phyloP scores from a whole-genome alignment of 2,113 vertebrate genomes.

The Phocoena sinus region DNA sequence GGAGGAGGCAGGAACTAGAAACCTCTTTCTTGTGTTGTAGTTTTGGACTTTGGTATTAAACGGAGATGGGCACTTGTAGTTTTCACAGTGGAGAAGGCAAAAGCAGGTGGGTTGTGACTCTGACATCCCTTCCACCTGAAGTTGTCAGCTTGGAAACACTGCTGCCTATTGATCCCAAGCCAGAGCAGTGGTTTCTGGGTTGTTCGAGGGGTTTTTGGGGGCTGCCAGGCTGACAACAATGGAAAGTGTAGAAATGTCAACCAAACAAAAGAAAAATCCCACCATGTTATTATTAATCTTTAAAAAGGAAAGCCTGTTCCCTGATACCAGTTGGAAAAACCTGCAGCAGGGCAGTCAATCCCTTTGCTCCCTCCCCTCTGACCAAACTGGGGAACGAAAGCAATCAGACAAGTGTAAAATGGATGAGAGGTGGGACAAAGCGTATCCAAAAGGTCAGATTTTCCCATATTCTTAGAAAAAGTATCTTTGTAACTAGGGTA shows the following conservation, averaged over 20 bases:
- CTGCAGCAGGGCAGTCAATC: rapidly evolving
- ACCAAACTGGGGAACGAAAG: neutral
- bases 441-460: neutral
- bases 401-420: neutral
- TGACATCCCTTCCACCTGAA: neutral
- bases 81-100: conserved; percentile 41
- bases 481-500: neutral
- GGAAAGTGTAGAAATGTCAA: conserved; percentile 46
- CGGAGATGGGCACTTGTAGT: conserved; percentile 52
- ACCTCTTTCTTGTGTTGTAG: neutral
- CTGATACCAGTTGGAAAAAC: neutral
- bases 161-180: conserved; percentile 34
- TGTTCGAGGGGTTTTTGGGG: neutral
- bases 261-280: conserved; percentile 33
- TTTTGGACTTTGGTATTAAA: conserved; percentile 18
- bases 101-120: conserved; percentile 3
- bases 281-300: conserved; percentile 46
- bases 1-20: conserved; percentile 56
- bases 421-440: neutral
- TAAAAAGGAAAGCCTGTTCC: neutral
- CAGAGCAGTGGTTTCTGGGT: conserved; percentile 24
- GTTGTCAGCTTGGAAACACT: conserved; percentile 28
- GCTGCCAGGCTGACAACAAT: conserved; percentile 26
- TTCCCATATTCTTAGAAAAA: conserved; percentile 33
- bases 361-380: neutral